Percentiles rank a stretch among this genome's conserved stretches.
Evolutionary conservation across 2,888 invertebrate species (phyloP).

Genomic region (Anorthoa munda): DNA sequence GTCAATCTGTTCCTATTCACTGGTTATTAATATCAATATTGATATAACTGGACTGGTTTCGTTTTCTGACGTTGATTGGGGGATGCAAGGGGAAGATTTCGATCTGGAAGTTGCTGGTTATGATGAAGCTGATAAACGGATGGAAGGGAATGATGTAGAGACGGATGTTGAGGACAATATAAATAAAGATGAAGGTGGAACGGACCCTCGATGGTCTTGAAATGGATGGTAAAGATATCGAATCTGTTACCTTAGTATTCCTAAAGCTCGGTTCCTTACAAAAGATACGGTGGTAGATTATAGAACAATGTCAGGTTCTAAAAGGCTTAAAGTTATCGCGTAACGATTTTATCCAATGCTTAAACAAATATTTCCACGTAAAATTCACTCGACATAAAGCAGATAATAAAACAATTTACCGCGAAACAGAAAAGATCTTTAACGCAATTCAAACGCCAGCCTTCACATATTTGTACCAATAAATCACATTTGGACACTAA

Average conservation of each 20-base stretch:
- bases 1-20: slow-evolving; percentile 55
- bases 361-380: slow-evolving; percentile 43
- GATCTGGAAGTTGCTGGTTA: slow-evolving; percentile 34
- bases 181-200: background rate
- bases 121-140: slow-evolving; percentile 20
- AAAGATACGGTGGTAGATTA: background rate
- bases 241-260: background rate
- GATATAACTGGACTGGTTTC: slow-evolving; percentile 49
- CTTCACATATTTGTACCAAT: slow-evolving; percentile 63
- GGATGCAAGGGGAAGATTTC: slow-evolving; percentile 47
- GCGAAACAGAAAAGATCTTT: slow-evolving; percentile 51
- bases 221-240: background rate
- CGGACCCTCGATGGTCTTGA: background rate
- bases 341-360: slow-evolving; percentile 28
- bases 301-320: slow-evolving; percentile 6
- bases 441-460: slow-evolving; percentile 55
- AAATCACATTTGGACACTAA: slow-evolving; percentile 64
- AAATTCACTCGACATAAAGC: slow-evolving; percentile 41
- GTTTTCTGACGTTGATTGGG: slow-evolving; percentile 60
- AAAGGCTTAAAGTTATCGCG: slow-evolving; percentile 22
- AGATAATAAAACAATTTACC: slow-evolving; percentile 57
- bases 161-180: slow-evolving; percentile 22
- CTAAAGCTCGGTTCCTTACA: background rate
- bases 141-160: background rate
- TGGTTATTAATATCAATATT: slow-evolving; percentile 62